Percentiles rank a stretch among this genome's conserved stretches.
Evolutionary conservation across 2,888 invertebrate species (phyloP).

Genomic region (Capitulum mitella): DNA sequence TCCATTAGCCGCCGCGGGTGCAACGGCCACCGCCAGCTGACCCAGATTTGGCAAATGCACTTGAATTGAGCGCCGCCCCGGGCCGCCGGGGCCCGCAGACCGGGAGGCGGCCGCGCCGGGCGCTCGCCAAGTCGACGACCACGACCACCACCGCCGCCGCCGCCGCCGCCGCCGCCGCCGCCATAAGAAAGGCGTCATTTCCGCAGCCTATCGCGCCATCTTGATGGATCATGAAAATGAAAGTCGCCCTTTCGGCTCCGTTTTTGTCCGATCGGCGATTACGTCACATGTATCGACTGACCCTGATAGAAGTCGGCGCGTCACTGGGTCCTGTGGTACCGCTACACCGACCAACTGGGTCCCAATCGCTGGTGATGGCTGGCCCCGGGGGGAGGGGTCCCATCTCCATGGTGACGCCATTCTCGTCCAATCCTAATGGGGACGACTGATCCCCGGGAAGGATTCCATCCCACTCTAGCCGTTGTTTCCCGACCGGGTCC

Average conservation of each 20-base stretch:
- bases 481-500: no score
- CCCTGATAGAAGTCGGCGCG: not conserved
- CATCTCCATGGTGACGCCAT: no score
- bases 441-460: no score
- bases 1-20: not conserved
- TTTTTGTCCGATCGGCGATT: not conserved
- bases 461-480: no score
- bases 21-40: slow-evolving; percentile 6
- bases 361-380: no score
- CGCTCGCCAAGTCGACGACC: no score
- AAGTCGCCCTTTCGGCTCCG: slow-evolving; percentile 4
- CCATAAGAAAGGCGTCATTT: not conserved
- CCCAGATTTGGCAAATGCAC: not conserved
- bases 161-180: no score
- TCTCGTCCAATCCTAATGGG: no score
- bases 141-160: no score
- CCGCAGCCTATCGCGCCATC: not conserved
- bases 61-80: not conserved
- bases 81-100: no score
- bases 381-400: no score
- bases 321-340: not conserved
- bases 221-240: slow-evolving; percentile 18
- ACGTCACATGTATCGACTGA: not conserved
- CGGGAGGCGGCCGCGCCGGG: no score
- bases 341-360: not conserved